These are phyloP conservation scores for Ophioderma brevispina DNA, from an alignment of 35 echinoderm and acorn worm species.

Conservation along the genomic window DNA sequence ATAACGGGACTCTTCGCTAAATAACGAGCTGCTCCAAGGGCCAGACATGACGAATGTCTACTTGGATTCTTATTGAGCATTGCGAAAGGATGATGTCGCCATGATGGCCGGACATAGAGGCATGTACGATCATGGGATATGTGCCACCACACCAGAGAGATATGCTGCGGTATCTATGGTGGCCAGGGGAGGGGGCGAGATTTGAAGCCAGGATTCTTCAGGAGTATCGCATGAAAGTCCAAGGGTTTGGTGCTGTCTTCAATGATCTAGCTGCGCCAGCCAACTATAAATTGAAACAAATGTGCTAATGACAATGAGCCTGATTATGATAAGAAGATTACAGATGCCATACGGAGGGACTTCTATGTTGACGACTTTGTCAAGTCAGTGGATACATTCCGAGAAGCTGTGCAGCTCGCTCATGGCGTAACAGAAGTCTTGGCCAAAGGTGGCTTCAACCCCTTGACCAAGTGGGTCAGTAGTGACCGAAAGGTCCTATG, in stretches of 20 bases:
- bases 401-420: background rate
- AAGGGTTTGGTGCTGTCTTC: constrained; percentile 65
- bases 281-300: constrained; percentile 31
- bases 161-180: too few species aligned
- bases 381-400: constrained; percentile 24
- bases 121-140: too few species aligned
- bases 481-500: constrained; percentile 38
- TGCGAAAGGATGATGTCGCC: too few species aligned
- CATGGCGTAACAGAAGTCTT: constrained; percentile 6
- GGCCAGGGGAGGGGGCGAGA: too few species aligned
- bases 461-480: constrained; percentile 63
- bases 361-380: constrained; percentile 77
- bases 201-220: too few species aligned
- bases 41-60: too few species aligned
- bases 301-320: constrained; percentile 43
- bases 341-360: constrained; percentile 21
- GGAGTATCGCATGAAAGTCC: constrained; percentile 65
- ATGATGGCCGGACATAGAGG: too few species aligned
- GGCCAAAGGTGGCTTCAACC: constrained; percentile 27
- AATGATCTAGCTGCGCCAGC: constrained; percentile 63
- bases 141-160: too few species aligned
- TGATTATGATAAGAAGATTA: background rate
- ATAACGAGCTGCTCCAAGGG: too few species aligned
- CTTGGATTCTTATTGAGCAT: too few species aligned
- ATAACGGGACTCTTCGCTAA: too few species aligned